Evolutionary conservation across 2,888 invertebrate genomes (phyloP), one percentile per base, ranked within the genome.

Genomic region (Charanyca ferruginea): DNA sequence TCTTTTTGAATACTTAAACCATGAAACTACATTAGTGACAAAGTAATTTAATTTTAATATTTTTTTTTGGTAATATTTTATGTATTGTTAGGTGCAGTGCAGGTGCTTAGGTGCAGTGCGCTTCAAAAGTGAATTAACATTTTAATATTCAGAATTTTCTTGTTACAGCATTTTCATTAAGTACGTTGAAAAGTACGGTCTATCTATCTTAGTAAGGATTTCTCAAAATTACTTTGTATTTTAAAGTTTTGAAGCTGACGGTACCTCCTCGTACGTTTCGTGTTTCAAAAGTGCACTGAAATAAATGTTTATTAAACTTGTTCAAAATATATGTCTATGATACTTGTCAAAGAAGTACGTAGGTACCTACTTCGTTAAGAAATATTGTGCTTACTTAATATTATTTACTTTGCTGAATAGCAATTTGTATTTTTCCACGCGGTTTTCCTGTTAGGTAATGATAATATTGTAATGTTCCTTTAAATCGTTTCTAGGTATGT

Each of bases 211-310:
- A n/a, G n/a, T n/a, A n/a, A n/a, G n/a, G n/a, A n/a, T n/a, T n/a
- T n/a, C n/a, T n/a, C n/a, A n/a, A n/a, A n/a, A n/a, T n/a, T 35
- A 28, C 8, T 20, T 20, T 18, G 2, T 1, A 13, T 13, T 47
- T 61, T 41, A 9, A 63, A 6, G 32, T 9, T 58, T 35, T 9
- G n/a, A 22, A 58, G 25, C 32, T 45, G 44, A 51, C 18, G 13
- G 22, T 48, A 42, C 57, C 59, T 32, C 11, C 32, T 32, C 32
- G 4, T 32, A 32, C 11, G n/a, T 63, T 66, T 75, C 41, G 65
- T 66, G 63, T 74, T 74, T 66, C 67, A 48, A 66, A 73, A 82
- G 69, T 75, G 68, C 66, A 66, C 28, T 73, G 62, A 47, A 47
- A 77, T 65, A 20, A 22, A 16, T 41, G n/a, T 41, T 16, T 41